phyloP scores from a whole-genome alignment of 2,113 vertebrate species.

The Scatophagus argus region DNA sequence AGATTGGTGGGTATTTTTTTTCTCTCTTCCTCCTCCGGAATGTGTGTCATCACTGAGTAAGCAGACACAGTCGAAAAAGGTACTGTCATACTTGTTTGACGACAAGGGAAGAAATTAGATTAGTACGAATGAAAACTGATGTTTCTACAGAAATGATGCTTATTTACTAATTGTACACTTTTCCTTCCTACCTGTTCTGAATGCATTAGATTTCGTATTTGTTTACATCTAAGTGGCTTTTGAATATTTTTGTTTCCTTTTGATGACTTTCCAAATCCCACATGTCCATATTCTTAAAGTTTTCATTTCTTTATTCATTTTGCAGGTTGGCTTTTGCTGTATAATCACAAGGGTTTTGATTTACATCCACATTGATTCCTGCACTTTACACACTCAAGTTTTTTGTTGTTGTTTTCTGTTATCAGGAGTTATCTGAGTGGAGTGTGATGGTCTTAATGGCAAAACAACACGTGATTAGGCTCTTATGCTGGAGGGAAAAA shows the following conservation, averaged over 20 bases:
- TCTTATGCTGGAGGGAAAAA: background rate
- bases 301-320: background rate
- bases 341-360: background rate
- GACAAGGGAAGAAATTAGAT: background rate
- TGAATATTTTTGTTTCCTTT: background rate
- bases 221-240: background rate
- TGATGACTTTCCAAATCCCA: background rate
- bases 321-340: background rate
- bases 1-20: background rate
- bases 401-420: no score
- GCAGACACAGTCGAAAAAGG: background rate
- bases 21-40: constrained; percentile 7
- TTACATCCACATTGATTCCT: background rate
- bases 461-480: background rate
- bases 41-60: constrained; percentile 51
- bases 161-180: background rate
- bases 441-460: background rate
- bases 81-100: background rate
- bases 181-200: background rate
- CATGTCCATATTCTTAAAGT: background rate
- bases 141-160: background rate
- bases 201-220: background rate
- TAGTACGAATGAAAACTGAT: background rate
- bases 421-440: background rate
- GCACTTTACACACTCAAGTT: background rate